These are phyloP conservation scores for Perdita meconis DNA, from an alignment of 2,888 invertebrate species.

Conservation along the genomic window DNA sequence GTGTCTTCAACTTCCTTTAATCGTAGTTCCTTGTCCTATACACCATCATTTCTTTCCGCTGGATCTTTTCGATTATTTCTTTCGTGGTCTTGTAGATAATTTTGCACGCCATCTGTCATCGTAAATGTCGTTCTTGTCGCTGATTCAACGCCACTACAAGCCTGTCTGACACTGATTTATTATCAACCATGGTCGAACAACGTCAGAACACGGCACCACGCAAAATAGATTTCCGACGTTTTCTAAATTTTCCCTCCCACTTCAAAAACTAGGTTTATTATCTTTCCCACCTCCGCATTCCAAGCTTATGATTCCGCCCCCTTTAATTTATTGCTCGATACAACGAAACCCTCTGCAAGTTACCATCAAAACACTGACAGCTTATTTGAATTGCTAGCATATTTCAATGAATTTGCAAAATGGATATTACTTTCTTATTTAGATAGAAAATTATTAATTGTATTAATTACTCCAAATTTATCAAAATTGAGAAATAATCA, in stretches of 20 bases:
- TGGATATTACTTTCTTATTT: too few species aligned
- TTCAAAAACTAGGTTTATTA: slow-evolving; percentile 33
- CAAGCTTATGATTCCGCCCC: background rate
- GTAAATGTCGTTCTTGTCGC: slow-evolving; percentile 60
- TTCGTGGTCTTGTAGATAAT: slow-evolving; percentile 50
- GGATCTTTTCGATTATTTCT: slow-evolving; percentile 39
- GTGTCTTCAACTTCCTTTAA: slow-evolving; percentile 3
- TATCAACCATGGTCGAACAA: slow-evolving; percentile 36
- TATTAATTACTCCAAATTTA: too few species aligned
- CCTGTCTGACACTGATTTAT: slow-evolving; percentile 61
- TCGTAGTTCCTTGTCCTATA: background rate
- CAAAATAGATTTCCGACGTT: slow-evolving; percentile 45
- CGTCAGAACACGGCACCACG: slow-evolving; percentile 30
- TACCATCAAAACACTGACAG: slow-evolving; percentile 20
- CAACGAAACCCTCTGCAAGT: background rate
- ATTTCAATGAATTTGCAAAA: background rate
- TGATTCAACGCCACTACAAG: slow-evolving; percentile 52
- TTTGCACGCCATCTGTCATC: slow-evolving; percentile 61
- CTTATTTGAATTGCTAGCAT: slow-evolving; percentile 3
- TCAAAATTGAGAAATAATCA: too few species aligned
- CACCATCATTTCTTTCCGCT: slow-evolving; percentile 19
- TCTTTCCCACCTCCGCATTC: slow-evolving; percentile 11
- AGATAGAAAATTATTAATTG: too few species aligned
- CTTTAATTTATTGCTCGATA: slow-evolving; percentile 17
- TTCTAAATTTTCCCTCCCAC: slow-evolving; percentile 14